These are phyloP conservation scores for Lasioglossum morio DNA, from an alignment of 2,888 invertebrate genomes.

Conservation along the genomic window DNA sequence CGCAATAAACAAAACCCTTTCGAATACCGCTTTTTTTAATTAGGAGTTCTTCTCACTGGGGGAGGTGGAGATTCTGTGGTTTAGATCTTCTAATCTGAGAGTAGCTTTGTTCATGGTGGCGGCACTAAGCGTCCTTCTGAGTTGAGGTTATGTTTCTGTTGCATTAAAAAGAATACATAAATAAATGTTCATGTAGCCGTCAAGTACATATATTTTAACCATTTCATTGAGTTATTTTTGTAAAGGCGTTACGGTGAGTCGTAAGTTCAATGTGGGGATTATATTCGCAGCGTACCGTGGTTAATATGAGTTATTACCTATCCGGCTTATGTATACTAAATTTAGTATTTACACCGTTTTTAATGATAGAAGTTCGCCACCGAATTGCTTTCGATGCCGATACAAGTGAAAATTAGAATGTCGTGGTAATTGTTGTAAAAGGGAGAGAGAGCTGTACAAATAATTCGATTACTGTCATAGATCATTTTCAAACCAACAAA, in stretches of 20 bases:
- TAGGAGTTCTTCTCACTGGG: neutral
- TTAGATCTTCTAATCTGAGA: conserved; percentile 10
- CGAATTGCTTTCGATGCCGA: neutral
- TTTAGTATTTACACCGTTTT: conserved; percentile 20
- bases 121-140: conserved; percentile 59
- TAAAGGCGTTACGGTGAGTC: conserved; percentile 62
- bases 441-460: neutral
- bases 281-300: neutral
- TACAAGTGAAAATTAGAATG: neutral
- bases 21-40: neutral
- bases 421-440: neutral
- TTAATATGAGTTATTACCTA: neutral
- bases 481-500: conserved; percentile 46
- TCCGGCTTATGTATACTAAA: conserved; percentile 6
- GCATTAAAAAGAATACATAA: conserved; percentile 51
- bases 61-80: neutral
- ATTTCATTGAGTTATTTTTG: conserved; percentile 65
- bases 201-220: conserved; percentile 49
- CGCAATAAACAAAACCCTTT: neutral
- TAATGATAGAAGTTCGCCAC: neutral
- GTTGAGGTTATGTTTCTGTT: conserved; percentile 67
- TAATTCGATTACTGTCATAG: conserved; percentile 40
- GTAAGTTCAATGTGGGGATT: neutral
- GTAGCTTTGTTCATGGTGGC: conserved; percentile 42
- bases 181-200: conserved; percentile 68